These are phyloP conservation scores for Hydrophis major DNA, from an alignment of 2,797 vertebrate species.

Conservation along the genomic window DNA sequence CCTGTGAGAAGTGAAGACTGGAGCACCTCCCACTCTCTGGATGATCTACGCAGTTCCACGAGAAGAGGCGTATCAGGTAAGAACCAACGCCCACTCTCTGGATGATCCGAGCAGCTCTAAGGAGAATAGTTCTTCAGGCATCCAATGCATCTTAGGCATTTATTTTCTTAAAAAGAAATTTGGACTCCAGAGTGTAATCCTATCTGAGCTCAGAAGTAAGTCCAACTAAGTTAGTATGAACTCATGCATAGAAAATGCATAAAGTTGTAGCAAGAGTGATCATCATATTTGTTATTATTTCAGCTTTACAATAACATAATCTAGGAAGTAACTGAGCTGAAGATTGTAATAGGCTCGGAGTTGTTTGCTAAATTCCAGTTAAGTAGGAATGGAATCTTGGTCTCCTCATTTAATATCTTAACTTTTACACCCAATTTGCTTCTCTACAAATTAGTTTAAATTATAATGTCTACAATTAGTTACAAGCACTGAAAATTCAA, in stretches of 20 bases:
- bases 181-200: neutral
- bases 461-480: neutral
- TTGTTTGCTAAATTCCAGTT: neutral
- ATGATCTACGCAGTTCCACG: too few relatives aligned
- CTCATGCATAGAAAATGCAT: neutral
- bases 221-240: neutral
- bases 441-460: neutral
- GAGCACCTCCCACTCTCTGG: too few relatives aligned
- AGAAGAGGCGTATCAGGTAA: too few relatives aligned
- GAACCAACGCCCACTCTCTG: too few relatives aligned
- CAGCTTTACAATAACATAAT: neutral
- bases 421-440: neutral
- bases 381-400: neutral
- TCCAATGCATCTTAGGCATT: conserved; percentile 4
- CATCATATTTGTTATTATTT: neutral
- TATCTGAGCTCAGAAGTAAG: neutral
- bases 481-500: neutral
- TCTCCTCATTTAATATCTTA: neutral
- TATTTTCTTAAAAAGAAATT: neutral
- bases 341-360: neutral
- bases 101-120: too few relatives aligned
- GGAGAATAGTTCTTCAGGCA: neutral
- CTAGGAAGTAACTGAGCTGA: neutral
- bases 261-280: neutral
- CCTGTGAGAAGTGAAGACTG: too few relatives aligned